Conservation (phyloP, 1,140 invertebrate species). For the Tenebrio molitor region DNA sequence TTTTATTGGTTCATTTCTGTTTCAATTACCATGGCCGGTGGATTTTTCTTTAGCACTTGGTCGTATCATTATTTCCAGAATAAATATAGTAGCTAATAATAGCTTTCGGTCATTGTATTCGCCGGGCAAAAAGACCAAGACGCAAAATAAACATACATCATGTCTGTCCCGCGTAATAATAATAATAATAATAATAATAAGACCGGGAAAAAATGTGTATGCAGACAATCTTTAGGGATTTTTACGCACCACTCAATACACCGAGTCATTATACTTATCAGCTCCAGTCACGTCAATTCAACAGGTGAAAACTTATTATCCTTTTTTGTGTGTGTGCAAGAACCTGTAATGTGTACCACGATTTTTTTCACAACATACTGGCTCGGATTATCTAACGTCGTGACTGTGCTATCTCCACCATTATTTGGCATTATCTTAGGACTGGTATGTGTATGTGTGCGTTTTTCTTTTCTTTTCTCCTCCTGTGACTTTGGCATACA, state of each 20-base stretch:
- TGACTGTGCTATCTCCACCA: conserved; percentile 45
- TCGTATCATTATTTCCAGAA: conserved; percentile 34
- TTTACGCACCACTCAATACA: conserved; percentile 24
- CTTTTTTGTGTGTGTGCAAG: conserved; percentile 28
- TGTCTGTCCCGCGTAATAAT: conserved; percentile 11
- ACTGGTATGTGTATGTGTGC: conserved; percentile 11
- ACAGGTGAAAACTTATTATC: conserved; percentile 48
- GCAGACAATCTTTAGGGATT: conserved; percentile 1
- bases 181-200: conserved; percentile 18
- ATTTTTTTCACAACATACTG: conserved; percentile 35
- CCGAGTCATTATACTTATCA: conserved; percentile 46
- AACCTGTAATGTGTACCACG: conserved; percentile 44
- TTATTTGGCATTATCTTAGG: conserved; percentile 48
- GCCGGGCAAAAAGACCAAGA: conserved; percentile 23
- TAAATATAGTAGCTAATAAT: conserved; percentile 31
- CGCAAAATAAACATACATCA: conserved; percentile 24
- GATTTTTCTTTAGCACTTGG: conserved; percentile 14
- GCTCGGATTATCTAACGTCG: conserved; percentile 43
- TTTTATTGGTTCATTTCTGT: conserved; percentile 40
- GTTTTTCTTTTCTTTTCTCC: conserved; percentile 33
- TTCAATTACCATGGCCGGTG: conserved; percentile 13
- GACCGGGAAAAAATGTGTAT: background rate
- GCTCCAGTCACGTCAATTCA: conserved; percentile 43
- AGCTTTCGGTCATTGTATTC: conserved; percentile 25
- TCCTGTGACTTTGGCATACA: conserved; percentile 41